Percentiles rank a stretch among this genome's conserved stretches.
phyloP scores from a whole-genome alignment of 2,888 invertebrate genomes.

The Chrysina gloriosa region DNA sequence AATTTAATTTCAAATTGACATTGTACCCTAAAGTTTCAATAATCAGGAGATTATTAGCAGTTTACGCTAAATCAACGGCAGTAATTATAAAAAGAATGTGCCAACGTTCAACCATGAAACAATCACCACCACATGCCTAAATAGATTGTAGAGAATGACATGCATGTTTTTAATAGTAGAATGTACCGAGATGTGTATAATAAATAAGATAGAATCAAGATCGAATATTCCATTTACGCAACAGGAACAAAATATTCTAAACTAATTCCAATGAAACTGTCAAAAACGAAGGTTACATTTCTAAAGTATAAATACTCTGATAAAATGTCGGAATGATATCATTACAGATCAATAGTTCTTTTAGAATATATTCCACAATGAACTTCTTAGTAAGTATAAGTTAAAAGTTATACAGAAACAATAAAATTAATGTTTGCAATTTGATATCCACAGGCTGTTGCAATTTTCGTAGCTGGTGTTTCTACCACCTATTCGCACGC shows the following conservation, averaged over 20 bases:
- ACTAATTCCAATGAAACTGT: slow-evolving; percentile 15
- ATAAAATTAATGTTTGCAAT: background rate
- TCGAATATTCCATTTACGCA: slow-evolving; percentile 8
- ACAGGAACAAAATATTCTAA: slow-evolving; percentile 27
- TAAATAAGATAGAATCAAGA: background rate
- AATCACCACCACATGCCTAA: too few species aligned
- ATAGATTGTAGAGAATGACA: background rate
- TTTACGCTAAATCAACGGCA: too few species aligned
- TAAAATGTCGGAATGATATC: background rate
- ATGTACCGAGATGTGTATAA: background rate
- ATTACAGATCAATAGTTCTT: background rate
- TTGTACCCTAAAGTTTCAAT: too few species aligned
- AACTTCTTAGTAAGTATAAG: slow-evolving; percentile 18
- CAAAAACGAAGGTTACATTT: slow-evolving; percentile 28
- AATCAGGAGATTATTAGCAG: too few species aligned
- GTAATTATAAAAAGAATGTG: background rate
- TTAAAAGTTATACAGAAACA: background rate
- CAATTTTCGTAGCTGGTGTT: slow-evolving; percentile 52
- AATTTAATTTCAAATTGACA: too few species aligned
- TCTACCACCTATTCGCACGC: slow-evolving; percentile 56
- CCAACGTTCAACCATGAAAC: too few species aligned
- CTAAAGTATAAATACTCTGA: slow-evolving; percentile 9
- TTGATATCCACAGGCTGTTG: slow-evolving; percentile 47
- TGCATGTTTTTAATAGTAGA: background rate
- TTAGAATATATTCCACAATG: slow-evolving; percentile 8